Conservation (phyloP, 2,888 invertebrate species). For the Aphelenchoides bicaudatus region DNA sequence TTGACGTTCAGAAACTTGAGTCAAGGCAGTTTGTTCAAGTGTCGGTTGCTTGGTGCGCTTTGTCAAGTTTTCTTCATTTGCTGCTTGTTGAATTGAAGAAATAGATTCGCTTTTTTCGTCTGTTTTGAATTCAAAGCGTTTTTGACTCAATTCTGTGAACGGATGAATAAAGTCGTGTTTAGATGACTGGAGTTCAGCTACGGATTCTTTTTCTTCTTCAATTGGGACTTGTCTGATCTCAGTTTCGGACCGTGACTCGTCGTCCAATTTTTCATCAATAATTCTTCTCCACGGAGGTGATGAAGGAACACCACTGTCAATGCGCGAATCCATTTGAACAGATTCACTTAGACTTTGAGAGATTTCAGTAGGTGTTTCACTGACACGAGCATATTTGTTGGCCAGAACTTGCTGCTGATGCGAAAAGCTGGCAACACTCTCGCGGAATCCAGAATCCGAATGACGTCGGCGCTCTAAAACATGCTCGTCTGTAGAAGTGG, state of each 20-base stretch:
- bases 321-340: conserved; percentile 4
- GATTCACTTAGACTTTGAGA: conserved; percentile 10
- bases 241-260: background rate
- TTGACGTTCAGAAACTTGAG: background rate
- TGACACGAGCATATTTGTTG: background rate
- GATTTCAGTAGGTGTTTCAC: conserved; percentile 15
- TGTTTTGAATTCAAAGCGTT: background rate
- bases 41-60: background rate
- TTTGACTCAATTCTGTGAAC: no score
- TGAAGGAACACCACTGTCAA: background rate
- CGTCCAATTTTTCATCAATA: conserved; percentile 4
- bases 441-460: conserved; percentile 18
- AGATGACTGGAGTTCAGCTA: no score
- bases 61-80: background rate
- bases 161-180: no score
- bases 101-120: background rate
- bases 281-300: background rate
- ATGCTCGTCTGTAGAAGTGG: background rate
- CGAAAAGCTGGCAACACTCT: conserved; percentile 6
- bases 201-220: no score
- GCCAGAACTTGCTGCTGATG: background rate
- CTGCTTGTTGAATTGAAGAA: background rate
- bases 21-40: background rate
- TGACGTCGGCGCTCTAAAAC: conserved; percentile 11
- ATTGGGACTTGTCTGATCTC: background rate